These are phyloP conservation scores for Stichodactyla mertensii DNA, from an alignment of 64 coral and sea anemone species.

Conservation along the genomic window DNA sequence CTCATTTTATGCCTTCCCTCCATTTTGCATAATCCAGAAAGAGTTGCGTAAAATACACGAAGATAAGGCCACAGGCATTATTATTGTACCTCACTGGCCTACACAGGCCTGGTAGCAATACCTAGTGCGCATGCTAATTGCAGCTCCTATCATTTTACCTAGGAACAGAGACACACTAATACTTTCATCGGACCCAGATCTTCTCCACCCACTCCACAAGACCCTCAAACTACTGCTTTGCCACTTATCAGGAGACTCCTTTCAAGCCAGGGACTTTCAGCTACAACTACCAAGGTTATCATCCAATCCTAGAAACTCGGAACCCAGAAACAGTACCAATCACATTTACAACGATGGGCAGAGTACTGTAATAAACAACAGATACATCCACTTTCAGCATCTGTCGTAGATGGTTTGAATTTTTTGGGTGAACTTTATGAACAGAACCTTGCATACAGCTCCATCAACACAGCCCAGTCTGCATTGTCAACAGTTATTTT, in stretches of 20 bases:
- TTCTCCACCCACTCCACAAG: conserved; percentile 14
- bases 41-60: background rate
- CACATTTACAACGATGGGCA: conserved; percentile 7
- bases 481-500: conserved; percentile 24
- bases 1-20: background rate
- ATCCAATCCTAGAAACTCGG: conserved; percentile 6
- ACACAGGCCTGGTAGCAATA: conserved; percentile 3
- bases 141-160: conserved; percentile 16
- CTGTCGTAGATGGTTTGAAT: conserved; percentile 16
- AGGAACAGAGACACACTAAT: conserved; percentile 24
- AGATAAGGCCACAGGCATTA: conserved; percentile 20
- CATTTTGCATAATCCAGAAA: no score
- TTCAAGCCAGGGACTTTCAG: conserved; percentile 31
- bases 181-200: background rate
- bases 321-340: no score
- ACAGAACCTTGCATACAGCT: conserved; percentile 18
- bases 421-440: conserved; percentile 22
- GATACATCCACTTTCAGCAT: background rate
- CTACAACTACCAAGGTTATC: conserved; percentile 22
- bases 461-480: conserved; percentile 21
- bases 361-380: background rate
- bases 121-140: conserved; percentile 20
- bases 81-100: conserved; percentile 13
- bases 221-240: background rate
- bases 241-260: conserved; percentile 37